Conservation (phyloP, 2,113 vertebrate genomes). For the Atractosteus spatula region DNA sequence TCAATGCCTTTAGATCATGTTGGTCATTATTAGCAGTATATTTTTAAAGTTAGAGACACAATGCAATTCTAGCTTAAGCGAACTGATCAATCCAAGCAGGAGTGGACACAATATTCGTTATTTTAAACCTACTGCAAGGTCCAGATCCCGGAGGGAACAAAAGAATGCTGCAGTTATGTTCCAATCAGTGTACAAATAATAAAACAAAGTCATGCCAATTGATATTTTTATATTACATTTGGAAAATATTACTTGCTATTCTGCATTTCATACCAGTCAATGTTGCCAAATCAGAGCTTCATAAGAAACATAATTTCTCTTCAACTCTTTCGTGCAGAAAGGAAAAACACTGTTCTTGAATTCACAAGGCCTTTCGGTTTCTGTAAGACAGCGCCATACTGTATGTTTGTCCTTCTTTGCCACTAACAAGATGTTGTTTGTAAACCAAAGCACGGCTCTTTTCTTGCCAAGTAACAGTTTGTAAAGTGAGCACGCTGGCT, state of each 20-base stretch:
- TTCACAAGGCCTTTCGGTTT: conserved; percentile 36
- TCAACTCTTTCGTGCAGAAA: conserved; percentile 50
- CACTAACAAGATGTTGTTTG: conserved; percentile 29
- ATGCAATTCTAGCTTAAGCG: conserved; percentile 57
- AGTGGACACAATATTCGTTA: too few species aligned
- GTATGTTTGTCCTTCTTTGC: conserved; percentile 24
- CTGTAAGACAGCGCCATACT: conserved; percentile 22
- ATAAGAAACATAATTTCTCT: conserved; percentile 56
- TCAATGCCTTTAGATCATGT: conserved; percentile 2
- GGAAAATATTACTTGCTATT: conserved; percentile 72
- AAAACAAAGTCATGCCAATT: conserved; percentile 37
- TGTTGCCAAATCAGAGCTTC: conserved; percentile 55
- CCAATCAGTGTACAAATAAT: conserved; percentile 42
- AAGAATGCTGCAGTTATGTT: conserved; percentile 29
- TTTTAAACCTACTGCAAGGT: too few species aligned
- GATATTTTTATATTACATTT: conserved; percentile 62
- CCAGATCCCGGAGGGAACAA: conserved; percentile 27
- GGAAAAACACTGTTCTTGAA: conserved; percentile 17
- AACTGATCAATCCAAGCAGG: conserved; percentile 35
- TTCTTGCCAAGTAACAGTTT: conserved; percentile 33
- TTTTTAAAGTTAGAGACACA: conserved; percentile 64
- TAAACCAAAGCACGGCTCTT: conserved; percentile 27
- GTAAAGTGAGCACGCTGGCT: conserved; percentile 53
- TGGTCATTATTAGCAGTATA: conserved; percentile 51
- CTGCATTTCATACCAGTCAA: conserved; percentile 60